phyloP scores from a whole-genome alignment of 2,888 invertebrate species.

The Alviniconcha strummeri region DNA sequence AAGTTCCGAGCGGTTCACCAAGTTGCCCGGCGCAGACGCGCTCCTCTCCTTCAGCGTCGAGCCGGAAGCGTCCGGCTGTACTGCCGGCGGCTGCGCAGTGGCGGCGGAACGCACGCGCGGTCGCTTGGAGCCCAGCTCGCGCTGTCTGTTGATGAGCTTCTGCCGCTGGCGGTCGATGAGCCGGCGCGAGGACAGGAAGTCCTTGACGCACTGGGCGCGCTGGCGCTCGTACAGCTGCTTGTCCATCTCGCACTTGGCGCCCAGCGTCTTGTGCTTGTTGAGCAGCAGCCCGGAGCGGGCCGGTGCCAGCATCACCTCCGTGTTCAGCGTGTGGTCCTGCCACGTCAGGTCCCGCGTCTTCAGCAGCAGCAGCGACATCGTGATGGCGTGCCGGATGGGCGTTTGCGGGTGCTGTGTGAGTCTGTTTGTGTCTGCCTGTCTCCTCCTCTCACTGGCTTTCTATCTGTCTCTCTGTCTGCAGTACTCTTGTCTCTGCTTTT shows the following conservation, averaged over 20 bases:
- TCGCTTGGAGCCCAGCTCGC: constrained; percentile 8
- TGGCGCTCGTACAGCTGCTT: constrained; percentile 53
- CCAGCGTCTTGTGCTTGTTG: constrained; percentile 61
- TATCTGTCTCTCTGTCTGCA: constrained; percentile 15
- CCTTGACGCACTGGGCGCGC: constrained; percentile 48
- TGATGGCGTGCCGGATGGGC: not conserved
- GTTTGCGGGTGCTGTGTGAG: not conserved
- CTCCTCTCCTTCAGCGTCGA: not conserved
- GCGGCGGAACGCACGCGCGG: not conserved
- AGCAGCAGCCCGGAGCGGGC: constrained; percentile 55
- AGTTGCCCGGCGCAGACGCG: not conserved
- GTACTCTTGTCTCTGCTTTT: not conserved
- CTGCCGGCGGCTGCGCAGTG: not conserved
- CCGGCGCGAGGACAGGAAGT: constrained; percentile 51
- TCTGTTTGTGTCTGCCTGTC: not conserved
- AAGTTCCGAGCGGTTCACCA: no score
- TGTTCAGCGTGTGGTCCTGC: constrained; percentile 62
- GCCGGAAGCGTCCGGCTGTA: not conserved
- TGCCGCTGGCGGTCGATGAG: constrained; percentile 51
- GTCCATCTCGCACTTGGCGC: constrained; percentile 50
- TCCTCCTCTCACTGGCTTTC: not conserved
- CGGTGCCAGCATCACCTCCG: constrained; percentile 61
- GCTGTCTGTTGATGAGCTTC: constrained; percentile 32
- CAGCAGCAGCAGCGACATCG: constrained; percentile 54
- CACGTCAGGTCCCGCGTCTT: constrained; percentile 57